phyloP scores from a whole-genome alignment of 2,113 vertebrate genomes.

The Gorsachius goisagi region DNA sequence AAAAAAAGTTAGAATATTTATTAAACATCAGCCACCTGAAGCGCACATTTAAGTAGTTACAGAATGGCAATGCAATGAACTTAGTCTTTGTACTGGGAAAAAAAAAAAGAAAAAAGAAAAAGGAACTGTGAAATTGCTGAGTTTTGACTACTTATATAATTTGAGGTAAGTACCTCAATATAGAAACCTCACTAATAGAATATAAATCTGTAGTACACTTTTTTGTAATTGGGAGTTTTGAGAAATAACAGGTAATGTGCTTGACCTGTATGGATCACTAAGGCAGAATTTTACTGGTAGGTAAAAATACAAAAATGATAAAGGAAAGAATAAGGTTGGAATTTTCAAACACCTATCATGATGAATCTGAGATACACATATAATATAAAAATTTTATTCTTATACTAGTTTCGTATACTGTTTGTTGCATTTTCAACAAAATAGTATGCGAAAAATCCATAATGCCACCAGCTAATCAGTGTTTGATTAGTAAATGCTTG shows the following conservation, averaged over 20 bases:
- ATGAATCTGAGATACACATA: neutral
- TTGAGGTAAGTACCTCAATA: neutral
- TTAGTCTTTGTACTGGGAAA: neutral
- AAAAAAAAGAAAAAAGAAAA: neutral
- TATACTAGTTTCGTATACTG: neutral
- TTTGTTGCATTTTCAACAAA: neutral
- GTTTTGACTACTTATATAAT: neutral
- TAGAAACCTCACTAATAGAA: neutral
- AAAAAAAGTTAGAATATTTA: neutral
- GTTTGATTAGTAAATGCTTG: neutral
- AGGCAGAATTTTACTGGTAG: neutral
- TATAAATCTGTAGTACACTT: neutral
- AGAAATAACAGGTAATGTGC: neutral
- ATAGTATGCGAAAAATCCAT: neutral
- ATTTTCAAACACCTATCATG: neutral
- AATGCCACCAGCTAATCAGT: neutral
- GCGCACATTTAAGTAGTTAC: neutral
- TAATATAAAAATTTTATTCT: neutral
- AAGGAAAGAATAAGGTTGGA: neutral
- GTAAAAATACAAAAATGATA: neutral
- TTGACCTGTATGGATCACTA: neutral
- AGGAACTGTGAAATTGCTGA: neutral
- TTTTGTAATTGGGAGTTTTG: neutral
- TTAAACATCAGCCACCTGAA: neutral
- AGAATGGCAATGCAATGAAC: neutral